Evolutionary conservation across 2,113 vertebrate genomes (phyloP).

Genomic region (Lampris megalopsis): DNA sequence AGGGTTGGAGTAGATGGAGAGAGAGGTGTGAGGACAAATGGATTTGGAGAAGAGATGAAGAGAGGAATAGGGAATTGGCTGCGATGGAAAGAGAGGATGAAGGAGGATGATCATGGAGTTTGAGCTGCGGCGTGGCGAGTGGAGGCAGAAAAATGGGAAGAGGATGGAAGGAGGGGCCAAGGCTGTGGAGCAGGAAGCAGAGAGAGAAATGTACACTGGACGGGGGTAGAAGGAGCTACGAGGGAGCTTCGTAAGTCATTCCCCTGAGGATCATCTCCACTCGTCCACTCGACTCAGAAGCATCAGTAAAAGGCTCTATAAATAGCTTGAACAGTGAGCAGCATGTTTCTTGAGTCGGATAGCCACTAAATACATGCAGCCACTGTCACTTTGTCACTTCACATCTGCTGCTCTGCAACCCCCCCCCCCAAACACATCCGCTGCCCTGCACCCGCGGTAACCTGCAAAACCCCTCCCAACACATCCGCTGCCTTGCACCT

Average conservation of each 20-base stretch:
- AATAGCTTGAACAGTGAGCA: slow-evolving; percentile 72
- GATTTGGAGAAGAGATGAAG: slow-evolving; percentile 40
- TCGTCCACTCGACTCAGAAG: slow-evolving; percentile 54
- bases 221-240: slow-evolving; percentile 48
- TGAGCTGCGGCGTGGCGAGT: slow-evolving; percentile 21
- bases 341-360: slow-evolving; percentile 70
- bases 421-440: neutral
- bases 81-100: neutral
- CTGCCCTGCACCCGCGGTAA: neutral
- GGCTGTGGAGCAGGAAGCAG: slow-evolving; percentile 22
- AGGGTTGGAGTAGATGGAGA: slow-evolving; percentile 8
- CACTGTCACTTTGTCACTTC: slow-evolving; percentile 78
- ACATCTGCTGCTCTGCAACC: slow-evolving; percentile 51
- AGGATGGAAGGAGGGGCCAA: slow-evolving; percentile 34
- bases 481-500: too few relatives aligned
- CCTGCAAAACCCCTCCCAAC: neutral
- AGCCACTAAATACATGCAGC: slow-evolving; percentile 78
- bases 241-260: slow-evolving; percentile 69
- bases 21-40: slow-evolving; percentile 24
- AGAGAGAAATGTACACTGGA: slow-evolving; percentile 52
- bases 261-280: slow-evolving; percentile 61
- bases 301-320: slow-evolving; percentile 77
- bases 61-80: slow-evolving; percentile 12
- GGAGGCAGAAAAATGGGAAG: slow-evolving; percentile 11
- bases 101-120: slow-evolving; percentile 28